phyloP scores from a whole-genome alignment of 2,888 invertebrate genomes.

The Leucophenga montana region DNA sequence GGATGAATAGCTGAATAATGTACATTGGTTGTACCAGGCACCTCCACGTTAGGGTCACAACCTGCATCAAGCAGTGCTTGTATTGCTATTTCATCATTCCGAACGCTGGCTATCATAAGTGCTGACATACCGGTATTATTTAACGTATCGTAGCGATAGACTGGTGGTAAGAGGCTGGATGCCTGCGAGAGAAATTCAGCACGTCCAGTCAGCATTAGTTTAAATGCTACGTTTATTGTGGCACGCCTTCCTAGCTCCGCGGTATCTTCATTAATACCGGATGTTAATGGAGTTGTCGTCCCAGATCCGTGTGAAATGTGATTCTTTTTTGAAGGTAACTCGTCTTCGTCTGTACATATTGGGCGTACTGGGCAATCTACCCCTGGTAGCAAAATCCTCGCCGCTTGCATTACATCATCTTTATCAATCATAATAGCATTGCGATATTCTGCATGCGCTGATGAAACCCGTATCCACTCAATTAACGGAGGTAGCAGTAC shows the following conservation, averaged over 20 bases:
- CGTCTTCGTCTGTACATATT: slow-evolving; percentile 76
- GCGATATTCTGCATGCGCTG: slow-evolving; percentile 87
- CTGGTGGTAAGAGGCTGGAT: slow-evolving; percentile 81
- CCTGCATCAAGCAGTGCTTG: slow-evolving; percentile 85
- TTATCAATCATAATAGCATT: slow-evolving; percentile 85
- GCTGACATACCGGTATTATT: slow-evolving; percentile 87
- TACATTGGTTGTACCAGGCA: slow-evolving; percentile 75
- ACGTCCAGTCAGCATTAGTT: slow-evolving; percentile 85
- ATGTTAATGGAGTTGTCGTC: slow-evolving; percentile 49
- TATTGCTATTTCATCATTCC: slow-evolving; percentile 85
- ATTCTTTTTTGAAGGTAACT: slow-evolving; percentile 73
- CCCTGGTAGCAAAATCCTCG: slow-evolving; percentile 87
- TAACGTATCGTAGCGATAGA: slow-evolving; percentile 82
- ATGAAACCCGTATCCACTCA: slow-evolving; percentile 91
- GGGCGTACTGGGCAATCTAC: slow-evolving; percentile 90
- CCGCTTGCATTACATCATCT: slow-evolving; percentile 92
- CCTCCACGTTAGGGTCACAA: slow-evolving; percentile 87
- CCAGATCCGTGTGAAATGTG: slow-evolving; percentile 54
- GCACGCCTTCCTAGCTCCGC: slow-evolving; percentile 78
- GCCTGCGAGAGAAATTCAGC: slow-evolving; percentile 86
- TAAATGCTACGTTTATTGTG: slow-evolving; percentile 84
- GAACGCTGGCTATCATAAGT: slow-evolving; percentile 86
- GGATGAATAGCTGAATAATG: slow-evolving; percentile 76
- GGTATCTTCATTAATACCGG: slow-evolving; percentile 64
- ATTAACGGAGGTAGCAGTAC: slow-evolving; percentile 90